phyloP scores from a whole-genome alignment of 2,888 invertebrate genomes.

The Drosophila niveifrons region DNA sequence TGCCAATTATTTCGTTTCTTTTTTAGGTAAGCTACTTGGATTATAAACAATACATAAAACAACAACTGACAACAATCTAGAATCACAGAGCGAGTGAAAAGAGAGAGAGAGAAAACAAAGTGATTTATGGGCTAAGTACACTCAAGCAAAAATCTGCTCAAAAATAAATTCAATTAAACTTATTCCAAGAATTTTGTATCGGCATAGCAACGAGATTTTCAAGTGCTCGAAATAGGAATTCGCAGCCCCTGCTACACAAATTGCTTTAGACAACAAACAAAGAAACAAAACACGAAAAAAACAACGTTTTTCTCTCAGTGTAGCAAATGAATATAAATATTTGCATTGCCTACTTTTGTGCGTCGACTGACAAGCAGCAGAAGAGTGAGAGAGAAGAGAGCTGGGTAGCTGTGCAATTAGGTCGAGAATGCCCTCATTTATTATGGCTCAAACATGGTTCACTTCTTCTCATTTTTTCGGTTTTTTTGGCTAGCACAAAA shows the following conservation, averaged over 20 bases:
- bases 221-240: not conserved
- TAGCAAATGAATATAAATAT: slow-evolving; percentile 42
- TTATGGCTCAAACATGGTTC: slow-evolving; percentile 45
- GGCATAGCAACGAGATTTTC: not conserved
- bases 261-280: not conserved
- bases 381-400: not conserved
- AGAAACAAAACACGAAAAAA: too few species aligned
- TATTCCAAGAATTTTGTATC: slow-evolving; percentile 26
- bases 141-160: slow-evolving; percentile 21
- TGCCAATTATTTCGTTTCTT: slow-evolving; percentile 30
- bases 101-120: slow-evolving; percentile 8
- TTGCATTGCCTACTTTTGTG: slow-evolving; percentile 62
- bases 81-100: not conserved
- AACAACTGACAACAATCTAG: not conserved
- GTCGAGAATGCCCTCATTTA: slow-evolving; percentile 55
- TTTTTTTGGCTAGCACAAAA: slow-evolving; percentile 37
- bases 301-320: slow-evolving; percentile 38
- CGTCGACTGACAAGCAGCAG: slow-evolving; percentile 5
- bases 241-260: not conserved
- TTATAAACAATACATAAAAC: slow-evolving; percentile 14
- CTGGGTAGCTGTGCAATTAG: slow-evolving; percentile 45
- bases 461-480: too few species aligned
- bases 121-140: slow-evolving; percentile 59
- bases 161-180: slow-evolving; percentile 38
- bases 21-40: slow-evolving; percentile 63